A percentile compares a stretch with the other conserved stretches of the same genome.
Conservation (phyloP, 2,113 vertebrate species). For the Baryphthengus martii region DNA sequence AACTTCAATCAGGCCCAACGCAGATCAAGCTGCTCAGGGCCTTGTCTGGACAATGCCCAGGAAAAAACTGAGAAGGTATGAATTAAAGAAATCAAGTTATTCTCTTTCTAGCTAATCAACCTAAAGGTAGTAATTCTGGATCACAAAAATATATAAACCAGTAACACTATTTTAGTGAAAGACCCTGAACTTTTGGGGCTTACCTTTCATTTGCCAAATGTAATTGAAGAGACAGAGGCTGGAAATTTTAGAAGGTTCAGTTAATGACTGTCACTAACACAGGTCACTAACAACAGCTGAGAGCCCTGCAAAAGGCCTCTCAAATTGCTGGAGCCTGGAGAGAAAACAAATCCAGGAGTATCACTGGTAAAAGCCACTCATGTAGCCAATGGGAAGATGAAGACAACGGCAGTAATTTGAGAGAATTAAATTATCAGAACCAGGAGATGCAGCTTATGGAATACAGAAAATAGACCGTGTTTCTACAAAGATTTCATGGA, state of each 20-base stretch:
- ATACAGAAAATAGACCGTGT: background rate
- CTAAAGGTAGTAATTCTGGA: fast-evolving
- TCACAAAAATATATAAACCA: background rate
- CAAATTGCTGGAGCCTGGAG: background rate
- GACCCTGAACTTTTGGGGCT: background rate
- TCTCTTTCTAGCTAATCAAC: background rate
- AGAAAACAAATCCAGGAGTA: background rate
- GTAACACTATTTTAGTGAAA: background rate
- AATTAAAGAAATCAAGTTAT: background rate
- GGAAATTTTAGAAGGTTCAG: background rate
- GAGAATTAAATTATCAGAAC: background rate
- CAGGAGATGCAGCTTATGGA: background rate
- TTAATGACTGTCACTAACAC: background rate
- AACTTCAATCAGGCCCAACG: background rate
- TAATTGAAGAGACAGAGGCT: background rate
- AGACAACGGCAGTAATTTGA: background rate
- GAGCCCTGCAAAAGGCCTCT: background rate
- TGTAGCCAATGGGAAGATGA: background rate
- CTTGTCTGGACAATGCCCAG: background rate
- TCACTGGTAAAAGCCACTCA: background rate
- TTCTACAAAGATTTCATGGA: background rate
- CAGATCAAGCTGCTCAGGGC: background rate
- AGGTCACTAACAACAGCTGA: background rate
- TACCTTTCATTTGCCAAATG: background rate
- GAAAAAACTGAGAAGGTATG: background rate